Conservation (phyloP, 2,113 vertebrate species). For the Myxocyprinus asiaticus region DNA sequence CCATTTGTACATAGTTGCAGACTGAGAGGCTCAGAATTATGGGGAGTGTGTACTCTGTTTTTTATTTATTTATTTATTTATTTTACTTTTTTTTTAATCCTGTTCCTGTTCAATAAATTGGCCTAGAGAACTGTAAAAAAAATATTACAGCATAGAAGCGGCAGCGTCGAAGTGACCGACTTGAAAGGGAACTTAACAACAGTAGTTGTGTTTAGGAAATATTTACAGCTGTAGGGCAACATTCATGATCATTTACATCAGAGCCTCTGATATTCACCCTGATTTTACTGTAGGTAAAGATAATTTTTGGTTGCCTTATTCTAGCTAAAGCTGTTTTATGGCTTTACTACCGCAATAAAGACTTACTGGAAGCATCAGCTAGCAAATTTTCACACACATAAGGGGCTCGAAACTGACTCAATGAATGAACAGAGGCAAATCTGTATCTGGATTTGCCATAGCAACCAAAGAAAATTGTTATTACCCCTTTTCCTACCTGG, state of each 20-base stretch:
- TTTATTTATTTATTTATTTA: too few species aligned
- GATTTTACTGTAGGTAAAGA: background rate
- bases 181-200: background rate
- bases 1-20: too few species aligned
- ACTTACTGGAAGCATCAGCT: background rate
- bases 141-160: background rate
- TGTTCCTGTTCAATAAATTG: conserved; percentile 1
- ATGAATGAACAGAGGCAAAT: conserved; percentile 1
- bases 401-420: conserved; percentile 4
- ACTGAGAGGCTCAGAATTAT: too few species aligned
- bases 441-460: conserved; percentile 10
- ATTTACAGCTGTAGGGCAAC: conserved; percentile 7
- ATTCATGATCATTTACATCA: conserved; percentile 21
- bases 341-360: background rate
- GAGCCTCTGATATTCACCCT: background rate
- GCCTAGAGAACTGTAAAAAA: background rate
- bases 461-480: conserved; percentile 20
- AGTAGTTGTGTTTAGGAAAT: background rate
- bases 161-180: background rate
- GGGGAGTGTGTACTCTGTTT: background rate
- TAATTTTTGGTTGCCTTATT: background rate
- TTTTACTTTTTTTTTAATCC: background rate
- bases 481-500: conserved; percentile 29
- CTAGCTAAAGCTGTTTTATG: background rate
- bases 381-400: background rate